Evolutionary conservation across 2,888 invertebrate species (phyloP).

Genomic region (Margaritifera margaritifera): DNA sequence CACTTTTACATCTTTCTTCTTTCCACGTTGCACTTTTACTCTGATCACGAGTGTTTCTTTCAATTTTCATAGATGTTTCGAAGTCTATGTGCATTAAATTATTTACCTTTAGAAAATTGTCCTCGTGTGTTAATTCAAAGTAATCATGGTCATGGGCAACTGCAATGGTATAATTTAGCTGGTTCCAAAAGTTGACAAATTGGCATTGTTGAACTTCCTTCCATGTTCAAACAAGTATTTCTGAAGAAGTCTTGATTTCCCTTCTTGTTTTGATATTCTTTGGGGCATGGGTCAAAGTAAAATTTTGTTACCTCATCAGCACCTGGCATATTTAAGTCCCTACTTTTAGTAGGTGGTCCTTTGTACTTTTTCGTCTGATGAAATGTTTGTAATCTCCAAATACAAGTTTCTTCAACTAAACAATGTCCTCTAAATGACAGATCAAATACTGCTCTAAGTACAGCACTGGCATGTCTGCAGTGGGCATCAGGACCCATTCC

Average conservation of each 20-base stretch:
- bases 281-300: conserved; percentile 30
- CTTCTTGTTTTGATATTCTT: conserved; percentile 11
- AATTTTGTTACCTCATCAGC: conserved; percentile 14
- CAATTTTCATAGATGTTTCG: conserved; percentile 11
- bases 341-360: conserved; percentile 24
- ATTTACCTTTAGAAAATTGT: conserved; percentile 22
- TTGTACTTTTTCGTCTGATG: conserved; percentile 18
- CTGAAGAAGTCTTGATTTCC: conserved; percentile 20
- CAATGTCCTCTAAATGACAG: conserved; percentile 15
- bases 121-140: conserved; percentile 16
- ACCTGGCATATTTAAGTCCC: conserved; percentile 12
- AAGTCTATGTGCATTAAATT: conserved; percentile 13
- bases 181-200: conserved; percentile 29
- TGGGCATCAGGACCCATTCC: conserved; percentile 45
- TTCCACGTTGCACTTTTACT: conserved; percentile 20
- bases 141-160: conserved; percentile 34
- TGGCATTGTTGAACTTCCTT: conserved; percentile 28
- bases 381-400: conserved; percentile 29
- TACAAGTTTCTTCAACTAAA: conserved; percentile 28
- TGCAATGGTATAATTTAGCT: conserved; percentile 28
- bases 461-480: conserved; percentile 41
- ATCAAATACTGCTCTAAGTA: conserved; percentile 21
- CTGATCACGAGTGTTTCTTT: conserved; percentile 25
- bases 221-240: conserved; percentile 27
- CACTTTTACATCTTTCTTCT: conserved; percentile 22